These are phyloP conservation scores for Proteles cristata DNA, from an alignment of 2,113 vertebrate genomes.

Conservation along the genomic window DNA sequence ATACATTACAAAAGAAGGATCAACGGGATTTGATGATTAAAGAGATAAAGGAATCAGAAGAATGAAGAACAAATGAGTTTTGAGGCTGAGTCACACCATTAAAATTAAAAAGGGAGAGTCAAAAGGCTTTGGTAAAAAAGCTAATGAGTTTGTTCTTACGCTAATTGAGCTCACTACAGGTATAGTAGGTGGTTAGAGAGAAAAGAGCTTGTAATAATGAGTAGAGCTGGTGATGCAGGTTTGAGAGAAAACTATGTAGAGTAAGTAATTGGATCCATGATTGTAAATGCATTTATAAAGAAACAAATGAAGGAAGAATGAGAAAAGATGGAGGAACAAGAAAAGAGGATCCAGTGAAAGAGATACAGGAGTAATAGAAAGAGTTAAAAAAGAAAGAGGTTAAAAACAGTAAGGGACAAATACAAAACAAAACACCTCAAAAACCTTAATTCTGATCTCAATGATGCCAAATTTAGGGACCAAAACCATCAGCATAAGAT, in stretches of 20 bases:
- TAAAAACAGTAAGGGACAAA: background rate
- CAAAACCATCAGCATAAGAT: background rate
- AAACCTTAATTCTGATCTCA: background rate
- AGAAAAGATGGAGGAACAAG: background rate
- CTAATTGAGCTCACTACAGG: background rate
- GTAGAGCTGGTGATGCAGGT: background rate
- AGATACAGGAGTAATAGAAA: background rate
- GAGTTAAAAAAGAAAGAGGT: background rate
- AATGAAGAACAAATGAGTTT: slow-evolving; percentile 56
- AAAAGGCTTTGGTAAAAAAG: slow-evolving; percentile 30
- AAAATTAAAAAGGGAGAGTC: slow-evolving; percentile 52
- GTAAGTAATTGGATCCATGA: background rate
- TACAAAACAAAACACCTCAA: background rate
- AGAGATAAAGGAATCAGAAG: slow-evolving; percentile 35
- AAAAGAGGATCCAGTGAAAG: background rate
- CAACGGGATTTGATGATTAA: slow-evolving; percentile 46
- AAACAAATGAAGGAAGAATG: background rate
- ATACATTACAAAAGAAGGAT: slow-evolving; percentile 38
- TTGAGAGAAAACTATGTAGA: background rate
- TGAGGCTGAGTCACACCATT: slow-evolving; percentile 21
- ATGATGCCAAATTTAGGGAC: background rate
- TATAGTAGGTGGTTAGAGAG: background rate
- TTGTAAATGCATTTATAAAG: slow-evolving; percentile 25
- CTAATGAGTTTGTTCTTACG: slow-evolving; percentile 49
- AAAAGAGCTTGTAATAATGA: slow-evolving; percentile 48